A percentile compares a stretch with the other conserved stretches of the same genome.
These are phyloP conservation scores for Prinia subflava DNA, from an alignment of 2,113 vertebrate genomes.

Conservation along the genomic window DNA sequence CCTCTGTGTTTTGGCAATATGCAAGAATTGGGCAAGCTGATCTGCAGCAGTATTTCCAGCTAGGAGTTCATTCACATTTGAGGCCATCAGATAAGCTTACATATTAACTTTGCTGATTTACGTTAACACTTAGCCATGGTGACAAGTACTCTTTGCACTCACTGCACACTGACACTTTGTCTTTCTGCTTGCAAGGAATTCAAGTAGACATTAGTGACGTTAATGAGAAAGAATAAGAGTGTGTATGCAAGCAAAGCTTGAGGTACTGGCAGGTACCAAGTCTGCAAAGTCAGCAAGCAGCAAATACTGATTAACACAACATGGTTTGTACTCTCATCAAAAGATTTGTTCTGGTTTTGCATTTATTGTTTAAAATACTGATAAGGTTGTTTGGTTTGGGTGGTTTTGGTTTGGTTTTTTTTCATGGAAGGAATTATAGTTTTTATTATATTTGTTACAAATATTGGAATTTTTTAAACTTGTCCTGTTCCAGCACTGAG, in stretches of 20 bases:
- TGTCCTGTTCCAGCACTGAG: not conserved
- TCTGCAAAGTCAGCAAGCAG: not conserved
- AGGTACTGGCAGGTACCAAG: not conserved
- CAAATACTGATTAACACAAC: not conserved
- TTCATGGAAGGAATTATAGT: not conserved
- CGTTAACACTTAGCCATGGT: conserved; percentile 25
- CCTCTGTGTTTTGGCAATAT: not conserved
- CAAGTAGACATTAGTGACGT: conserved; percentile 36
- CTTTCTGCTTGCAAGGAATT: conserved; percentile 38
- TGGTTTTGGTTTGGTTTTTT: fast-evolving
- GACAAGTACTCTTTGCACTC: conserved; percentile 34
- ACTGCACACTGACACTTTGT: conserved; percentile 34
- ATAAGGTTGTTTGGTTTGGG: not conserved
- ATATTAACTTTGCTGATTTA: conserved; percentile 49
- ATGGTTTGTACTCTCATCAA: not conserved
- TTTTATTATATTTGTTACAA: not conserved
- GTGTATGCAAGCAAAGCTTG: not conserved
- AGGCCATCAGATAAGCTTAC: conserved; percentile 23
- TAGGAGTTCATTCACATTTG: not conserved
- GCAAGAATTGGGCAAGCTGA: not conserved
- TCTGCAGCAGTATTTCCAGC: not conserved
- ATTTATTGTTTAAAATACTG: not conserved
- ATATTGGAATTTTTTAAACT: not conserved
- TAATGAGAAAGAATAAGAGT: conserved; percentile 33
- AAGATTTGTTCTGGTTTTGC: not conserved